phyloP scores from a whole-genome alignment of 1,140 invertebrate species.

The Scaptomyza montana region DNA sequence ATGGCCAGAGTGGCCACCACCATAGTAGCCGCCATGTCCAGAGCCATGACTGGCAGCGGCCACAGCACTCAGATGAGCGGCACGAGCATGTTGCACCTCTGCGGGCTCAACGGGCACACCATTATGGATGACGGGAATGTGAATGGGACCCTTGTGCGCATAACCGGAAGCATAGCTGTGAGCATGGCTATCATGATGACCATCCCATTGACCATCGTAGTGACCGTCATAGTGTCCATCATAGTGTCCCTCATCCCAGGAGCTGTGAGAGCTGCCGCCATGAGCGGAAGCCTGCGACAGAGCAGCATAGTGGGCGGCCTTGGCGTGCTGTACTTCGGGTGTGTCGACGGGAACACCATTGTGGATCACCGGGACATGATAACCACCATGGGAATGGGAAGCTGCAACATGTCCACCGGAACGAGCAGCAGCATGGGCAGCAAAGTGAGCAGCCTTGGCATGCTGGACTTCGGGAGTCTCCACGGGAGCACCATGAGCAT shows the following conservation, averaged over 20 bases:
- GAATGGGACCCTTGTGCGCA: conserved; percentile 83
- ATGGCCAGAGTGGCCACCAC: conserved; percentile 42
- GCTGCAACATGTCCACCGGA: conserved; percentile 60
- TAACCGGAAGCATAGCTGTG: conserved; percentile 61
- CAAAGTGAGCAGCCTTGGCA: conserved; percentile 79
- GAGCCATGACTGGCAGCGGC: conserved; percentile 83
- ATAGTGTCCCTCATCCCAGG: conserved; percentile 72
- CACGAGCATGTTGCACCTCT: conserved; percentile 86
- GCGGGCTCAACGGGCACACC: conserved; percentile 86
- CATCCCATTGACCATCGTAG: conserved; percentile 63
- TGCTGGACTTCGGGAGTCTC: conserved; percentile 85
- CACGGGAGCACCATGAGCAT: conserved; percentile 70
- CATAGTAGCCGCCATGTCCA: conserved; percentile 63
- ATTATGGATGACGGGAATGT: conserved; percentile 84
- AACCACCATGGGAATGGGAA: conserved; percentile 67
- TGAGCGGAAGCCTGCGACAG: conserved; percentile 84
- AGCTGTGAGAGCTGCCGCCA: conserved; percentile 59
- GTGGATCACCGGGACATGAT: conserved; percentile 84
- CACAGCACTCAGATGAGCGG: conserved; percentile 85
- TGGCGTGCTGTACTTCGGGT: conserved; percentile 86
- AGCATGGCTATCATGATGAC: conserved; percentile 48
- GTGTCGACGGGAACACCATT: conserved; percentile 86
- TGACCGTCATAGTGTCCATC: conserved; percentile 68
- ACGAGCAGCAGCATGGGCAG: conserved; percentile 76
- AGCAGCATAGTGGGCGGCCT: conserved; percentile 86